phyloP scores from a whole-genome alignment of 1,140 invertebrate species.

The Fragariocoptes setiger region DNA sequence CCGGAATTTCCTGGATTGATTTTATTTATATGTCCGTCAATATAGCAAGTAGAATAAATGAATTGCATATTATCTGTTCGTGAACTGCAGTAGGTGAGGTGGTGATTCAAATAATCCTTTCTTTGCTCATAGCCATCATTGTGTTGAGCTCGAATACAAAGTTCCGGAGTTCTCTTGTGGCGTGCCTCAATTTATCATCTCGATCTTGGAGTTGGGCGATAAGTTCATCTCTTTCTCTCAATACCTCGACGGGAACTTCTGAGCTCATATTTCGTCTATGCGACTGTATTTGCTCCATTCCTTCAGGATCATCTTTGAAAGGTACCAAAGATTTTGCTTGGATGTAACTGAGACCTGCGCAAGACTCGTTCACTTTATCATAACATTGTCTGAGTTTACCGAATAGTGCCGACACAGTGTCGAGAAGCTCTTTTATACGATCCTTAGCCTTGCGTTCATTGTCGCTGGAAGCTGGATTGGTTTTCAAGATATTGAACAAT shows the following conservation, averaged over 20 bases:
- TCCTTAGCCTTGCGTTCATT: background rate
- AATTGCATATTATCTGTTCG: background rate
- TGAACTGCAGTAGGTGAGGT: background rate
- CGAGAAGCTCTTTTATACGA: background rate
- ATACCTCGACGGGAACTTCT: background rate
- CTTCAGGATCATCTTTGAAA: background rate
- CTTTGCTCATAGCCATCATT: background rate
- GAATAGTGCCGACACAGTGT: background rate
- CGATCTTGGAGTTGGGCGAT: background rate
- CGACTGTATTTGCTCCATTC: background rate
- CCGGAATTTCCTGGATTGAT: no score
- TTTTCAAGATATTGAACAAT: background rate
- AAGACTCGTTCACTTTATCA: background rate
- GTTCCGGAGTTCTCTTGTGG: background rate
- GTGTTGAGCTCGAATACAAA: background rate
- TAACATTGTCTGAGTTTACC: background rate
- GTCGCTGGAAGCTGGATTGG: background rate
- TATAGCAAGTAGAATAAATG: background rate
- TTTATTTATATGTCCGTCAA: no score
- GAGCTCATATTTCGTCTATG: background rate
- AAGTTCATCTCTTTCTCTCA: background rate
- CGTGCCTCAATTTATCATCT: background rate
- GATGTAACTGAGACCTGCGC: background rate
- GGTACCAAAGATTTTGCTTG: background rate
- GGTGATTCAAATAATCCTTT: no score